Conservation (phyloP, 1,140 invertebrate species). For the Melanaphis sacchari region DNA sequence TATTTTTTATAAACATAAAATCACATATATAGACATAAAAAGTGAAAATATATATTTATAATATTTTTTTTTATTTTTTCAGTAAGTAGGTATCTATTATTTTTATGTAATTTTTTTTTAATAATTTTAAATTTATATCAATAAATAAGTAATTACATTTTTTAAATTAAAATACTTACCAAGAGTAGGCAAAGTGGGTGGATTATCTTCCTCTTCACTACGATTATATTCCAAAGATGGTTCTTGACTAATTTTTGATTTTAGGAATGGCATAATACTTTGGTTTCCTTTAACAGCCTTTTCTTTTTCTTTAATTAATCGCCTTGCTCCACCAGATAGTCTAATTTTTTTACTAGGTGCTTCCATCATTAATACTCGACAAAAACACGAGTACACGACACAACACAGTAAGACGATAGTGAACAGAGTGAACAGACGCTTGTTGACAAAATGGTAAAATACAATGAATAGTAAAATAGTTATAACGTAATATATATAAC, state of each 20-base stretch:
- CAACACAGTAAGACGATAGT: neutral
- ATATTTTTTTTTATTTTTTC: no score
- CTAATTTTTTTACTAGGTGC: conserved; percentile 25
- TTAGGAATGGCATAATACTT: neutral
- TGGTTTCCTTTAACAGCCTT: neutral
- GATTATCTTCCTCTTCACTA: conserved; percentile 7
- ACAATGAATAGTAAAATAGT: neutral
- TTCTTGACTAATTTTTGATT: neutral
- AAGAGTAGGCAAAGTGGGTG: neutral
- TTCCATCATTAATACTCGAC: conserved; percentile 28
- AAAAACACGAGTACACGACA: neutral
- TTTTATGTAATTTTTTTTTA: no score
- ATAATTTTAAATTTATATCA: no score
- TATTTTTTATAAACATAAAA: no score
- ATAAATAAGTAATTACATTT: no score
- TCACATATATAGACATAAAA: no score
- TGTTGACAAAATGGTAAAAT: neutral
- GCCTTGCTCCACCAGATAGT: conserved; percentile 16
- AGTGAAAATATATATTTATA: no score
- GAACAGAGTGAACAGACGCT: no score
- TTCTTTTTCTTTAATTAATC: conserved; percentile 36
- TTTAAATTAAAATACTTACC: neutral
- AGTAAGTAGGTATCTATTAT: no score
- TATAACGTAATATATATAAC: neutral
- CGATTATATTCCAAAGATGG: neutral